Evolutionary conservation across 2,113 vertebrate genomes (phyloP).

Genomic region (Apteryx owenii): DNA sequence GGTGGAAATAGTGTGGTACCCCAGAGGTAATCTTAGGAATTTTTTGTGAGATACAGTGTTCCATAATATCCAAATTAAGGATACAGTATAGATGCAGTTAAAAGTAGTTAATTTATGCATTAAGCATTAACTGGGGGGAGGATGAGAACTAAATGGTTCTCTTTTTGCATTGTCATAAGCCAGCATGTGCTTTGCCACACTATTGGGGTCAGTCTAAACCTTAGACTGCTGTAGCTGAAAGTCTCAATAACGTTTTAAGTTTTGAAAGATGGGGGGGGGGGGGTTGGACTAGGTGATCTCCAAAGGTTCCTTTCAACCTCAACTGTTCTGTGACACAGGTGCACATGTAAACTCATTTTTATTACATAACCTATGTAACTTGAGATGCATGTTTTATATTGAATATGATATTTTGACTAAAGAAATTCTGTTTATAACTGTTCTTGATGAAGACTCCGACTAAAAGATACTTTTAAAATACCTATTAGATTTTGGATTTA

Average conservation of each 20-base stretch:
- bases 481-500: not conserved
- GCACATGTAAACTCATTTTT: not conserved
- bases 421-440: not conserved
- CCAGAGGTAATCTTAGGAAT: not conserved
- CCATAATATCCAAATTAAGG: not conserved
- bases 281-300: not conserved
- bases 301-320: not conserved
- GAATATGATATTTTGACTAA: not conserved
- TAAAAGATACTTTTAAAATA: not conserved
- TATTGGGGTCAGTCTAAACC: not conserved
- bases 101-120: not conserved
- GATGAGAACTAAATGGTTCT: not conserved
- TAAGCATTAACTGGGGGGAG: not conserved
- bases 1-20: not conserved
- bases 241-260: not conserved
- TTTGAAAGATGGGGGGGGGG: not conserved
- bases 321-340: not conserved
- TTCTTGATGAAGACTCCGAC: not conserved
- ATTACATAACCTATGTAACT: not conserved
- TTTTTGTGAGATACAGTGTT: not conserved
- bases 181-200: not conserved
- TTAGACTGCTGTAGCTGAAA: not conserved
- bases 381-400: not conserved
- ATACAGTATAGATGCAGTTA: not conserved
- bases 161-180: not conserved